Evolutionary conservation across 2,113 vertebrate genomes (phyloP).

Genomic region (Diadophis punctatus): DNA sequence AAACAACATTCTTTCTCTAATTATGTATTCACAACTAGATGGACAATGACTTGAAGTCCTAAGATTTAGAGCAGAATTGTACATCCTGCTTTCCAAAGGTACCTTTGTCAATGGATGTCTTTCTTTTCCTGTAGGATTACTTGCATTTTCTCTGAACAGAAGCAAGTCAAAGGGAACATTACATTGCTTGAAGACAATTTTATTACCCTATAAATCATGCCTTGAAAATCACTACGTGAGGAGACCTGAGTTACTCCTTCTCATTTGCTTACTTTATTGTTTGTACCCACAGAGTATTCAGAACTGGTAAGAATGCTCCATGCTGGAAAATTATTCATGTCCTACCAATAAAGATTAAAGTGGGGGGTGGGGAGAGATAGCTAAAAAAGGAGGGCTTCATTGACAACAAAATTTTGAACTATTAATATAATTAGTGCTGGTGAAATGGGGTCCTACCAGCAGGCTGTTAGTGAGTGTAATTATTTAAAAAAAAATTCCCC

Average conservation of each 20-base stretch:
- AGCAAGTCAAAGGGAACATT: background rate
- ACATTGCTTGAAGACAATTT: background rate
- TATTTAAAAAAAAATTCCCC: background rate
- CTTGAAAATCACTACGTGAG: background rate
- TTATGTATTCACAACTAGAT: background rate
- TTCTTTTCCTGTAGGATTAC: background rate
- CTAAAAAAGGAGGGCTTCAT: no score
- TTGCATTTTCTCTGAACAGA: background rate
- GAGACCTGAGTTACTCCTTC: background rate
- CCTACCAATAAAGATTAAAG: background rate
- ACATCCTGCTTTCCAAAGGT: background rate
- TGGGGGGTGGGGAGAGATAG: background rate
- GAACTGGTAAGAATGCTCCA: background rate
- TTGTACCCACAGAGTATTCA: background rate
- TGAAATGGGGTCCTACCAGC: background rate
- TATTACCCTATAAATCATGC: conserved; percentile 6
- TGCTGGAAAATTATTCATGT: background rate
- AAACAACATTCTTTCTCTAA: background rate
- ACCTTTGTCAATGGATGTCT: background rate
- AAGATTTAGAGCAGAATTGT: background rate
- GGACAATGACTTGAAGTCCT: background rate
- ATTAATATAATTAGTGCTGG: background rate
- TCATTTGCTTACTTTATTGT: background rate
- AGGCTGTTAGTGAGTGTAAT: conserved; percentile 1
- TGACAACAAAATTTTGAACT: background rate